These are phyloP conservation scores for Characodon lateralis DNA, from an alignment of 2,797 vertebrate genomes.

Conservation along the genomic window DNA sequence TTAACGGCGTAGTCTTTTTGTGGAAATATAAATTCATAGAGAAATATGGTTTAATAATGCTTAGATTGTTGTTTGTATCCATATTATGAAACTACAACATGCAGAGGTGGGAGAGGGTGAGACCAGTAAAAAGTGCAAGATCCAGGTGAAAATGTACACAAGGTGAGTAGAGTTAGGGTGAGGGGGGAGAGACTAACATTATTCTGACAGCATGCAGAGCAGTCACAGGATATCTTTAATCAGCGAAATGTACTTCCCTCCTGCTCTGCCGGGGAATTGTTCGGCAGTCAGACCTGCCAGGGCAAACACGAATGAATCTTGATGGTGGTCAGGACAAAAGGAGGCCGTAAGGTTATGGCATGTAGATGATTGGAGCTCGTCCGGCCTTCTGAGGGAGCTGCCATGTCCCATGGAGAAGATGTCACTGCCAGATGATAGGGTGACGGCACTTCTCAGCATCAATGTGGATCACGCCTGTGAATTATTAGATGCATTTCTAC, in stretches of 20 bases:
- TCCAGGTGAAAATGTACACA: conserved; percentile 34
- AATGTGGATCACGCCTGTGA: conserved; percentile 25
- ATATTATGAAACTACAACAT: conserved; percentile 1
- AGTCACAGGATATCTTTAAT: conserved; percentile 84
- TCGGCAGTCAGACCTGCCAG: conserved; percentile 80
- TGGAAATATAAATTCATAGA: no score
- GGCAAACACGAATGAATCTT: conserved; percentile 83
- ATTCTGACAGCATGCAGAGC: conserved; percentile 79
- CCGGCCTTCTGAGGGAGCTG: conserved; percentile 82
- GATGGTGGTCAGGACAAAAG: conserved; percentile 82
- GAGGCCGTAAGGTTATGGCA: conserved; percentile 85
- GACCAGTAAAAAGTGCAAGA: conserved; percentile 17
- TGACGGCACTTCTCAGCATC: conserved; percentile 61
- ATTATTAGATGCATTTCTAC: conserved; percentile 19
- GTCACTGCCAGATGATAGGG: conserved; percentile 81
- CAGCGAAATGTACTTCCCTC: conserved; percentile 82
- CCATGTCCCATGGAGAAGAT: conserved; percentile 79
- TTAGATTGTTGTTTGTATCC: not conserved
- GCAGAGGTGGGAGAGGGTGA: not conserved
- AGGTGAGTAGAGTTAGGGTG: conserved; percentile 41
- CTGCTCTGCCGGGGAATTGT: conserved; percentile 76
- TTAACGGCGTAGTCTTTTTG: not conserved
- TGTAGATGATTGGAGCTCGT: conserved; percentile 82
- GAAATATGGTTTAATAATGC: not conserved
- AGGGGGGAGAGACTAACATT: conserved; percentile 66